These are phyloP conservation scores for Drosophila quadrilineata DNA, from an alignment of 1,140 invertebrate species.

Conservation along the genomic window DNA sequence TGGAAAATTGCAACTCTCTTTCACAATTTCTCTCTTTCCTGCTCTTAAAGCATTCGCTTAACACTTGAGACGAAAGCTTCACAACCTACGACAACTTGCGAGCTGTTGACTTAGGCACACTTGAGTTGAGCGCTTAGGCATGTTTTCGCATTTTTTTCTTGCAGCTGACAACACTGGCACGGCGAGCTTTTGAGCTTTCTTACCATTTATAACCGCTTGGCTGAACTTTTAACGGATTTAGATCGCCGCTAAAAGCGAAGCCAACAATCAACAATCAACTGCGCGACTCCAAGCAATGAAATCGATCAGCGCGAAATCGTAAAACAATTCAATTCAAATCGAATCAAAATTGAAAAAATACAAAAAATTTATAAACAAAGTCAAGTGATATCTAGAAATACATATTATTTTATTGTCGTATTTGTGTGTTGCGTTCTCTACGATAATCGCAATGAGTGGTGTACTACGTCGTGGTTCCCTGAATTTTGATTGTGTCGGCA, in stretches of 20 bases:
- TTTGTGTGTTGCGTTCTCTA: constrained; percentile 8
- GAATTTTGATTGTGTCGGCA: constrained; percentile 65
- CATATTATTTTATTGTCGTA: no score
- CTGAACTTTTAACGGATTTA: constrained; percentile 67
- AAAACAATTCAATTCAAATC: constrained; percentile 4
- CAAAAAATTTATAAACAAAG: not conserved
- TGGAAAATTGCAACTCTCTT: constrained; percentile 1
- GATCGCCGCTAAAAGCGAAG: constrained; percentile 53
- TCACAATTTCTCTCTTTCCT: not conserved
- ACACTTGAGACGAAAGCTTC: constrained; percentile 20
- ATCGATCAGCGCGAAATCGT: constrained; percentile 31
- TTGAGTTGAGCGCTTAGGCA: constrained; percentile 13
- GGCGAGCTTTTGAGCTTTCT: constrained; percentile 50
- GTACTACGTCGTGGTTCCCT: constrained; percentile 74
- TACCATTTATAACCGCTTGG: constrained; percentile 55
- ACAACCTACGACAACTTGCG: constrained; percentile 35
- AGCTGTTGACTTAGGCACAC: constrained; percentile 34
- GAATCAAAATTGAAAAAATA: constrained; percentile 2
- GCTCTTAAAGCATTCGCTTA: not conserved
- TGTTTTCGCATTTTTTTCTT: constrained; percentile 8
- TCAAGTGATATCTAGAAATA: constrained; percentile 14
- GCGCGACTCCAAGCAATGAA: constrained; percentile 32
- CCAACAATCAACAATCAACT: constrained; percentile 45
- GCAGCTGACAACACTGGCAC: constrained; percentile 38
- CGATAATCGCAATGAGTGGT: constrained; percentile 64